Evolutionary conservation across 2,797 vertebrate genomes (phyloP), one percentile per base, ranked within the genome.

Genomic region (Phataginus tricuspis): DNA sequence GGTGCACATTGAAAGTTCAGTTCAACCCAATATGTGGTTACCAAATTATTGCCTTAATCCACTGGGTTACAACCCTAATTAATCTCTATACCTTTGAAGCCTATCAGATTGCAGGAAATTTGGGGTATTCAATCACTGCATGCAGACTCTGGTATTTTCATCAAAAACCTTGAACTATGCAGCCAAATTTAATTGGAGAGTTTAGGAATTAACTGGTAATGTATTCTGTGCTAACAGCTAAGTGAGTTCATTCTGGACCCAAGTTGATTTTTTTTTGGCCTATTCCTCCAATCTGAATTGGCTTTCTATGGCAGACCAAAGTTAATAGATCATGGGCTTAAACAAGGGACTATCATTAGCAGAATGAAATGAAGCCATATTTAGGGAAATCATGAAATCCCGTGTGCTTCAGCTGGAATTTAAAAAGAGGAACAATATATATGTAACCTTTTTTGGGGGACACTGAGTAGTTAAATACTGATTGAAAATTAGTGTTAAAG

Each of bases 131-230:
- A 69, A 21, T 95, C 71, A 75, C 45, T 64, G 8, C 34, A 4
- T 85, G 37, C 9, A 92, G 63, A 95, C 61, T 94, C 21, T 59
- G 57, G 79, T 84, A 89, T 86, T 79, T 77, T 96, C 94, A 57
- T 94, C n/a, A 77, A 97, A 96, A 93, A 51, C 61, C 63, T 18
- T 74, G 71, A 85, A 51, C 16, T 8, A 53, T n/a, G 89, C 19
- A 90, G 92, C 75, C 89, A 96, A 91, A 77, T 86, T 94, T 87
- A 85, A 94, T 68, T 19, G 53, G 82, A 74, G 51, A 95, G 3
- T 78, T 64, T 88, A 86, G 91, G 63, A 90, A 96, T 91, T 96
- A 94, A 90, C 71, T 93, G 79, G 83, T 90, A 94, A 97, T 39
- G 91, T 92, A 68, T 79, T 95, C 55, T 79, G 57, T 94, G 66